Evolutionary conservation across 1,140 invertebrate species (phyloP).

Genomic region (Cephus cinctus): DNA sequence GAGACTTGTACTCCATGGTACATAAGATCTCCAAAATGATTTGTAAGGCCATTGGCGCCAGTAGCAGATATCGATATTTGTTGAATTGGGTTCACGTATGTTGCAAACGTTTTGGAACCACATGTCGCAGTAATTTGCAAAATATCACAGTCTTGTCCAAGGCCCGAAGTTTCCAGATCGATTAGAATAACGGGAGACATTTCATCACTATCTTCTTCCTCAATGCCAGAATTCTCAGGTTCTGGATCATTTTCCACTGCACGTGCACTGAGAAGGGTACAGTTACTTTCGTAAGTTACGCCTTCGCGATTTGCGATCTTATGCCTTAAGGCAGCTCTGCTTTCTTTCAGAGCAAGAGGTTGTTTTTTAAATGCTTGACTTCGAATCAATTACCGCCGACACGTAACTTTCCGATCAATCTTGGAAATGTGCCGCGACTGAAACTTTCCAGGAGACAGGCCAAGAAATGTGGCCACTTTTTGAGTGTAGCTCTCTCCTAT

Average conservation of each 20-base stretch:
- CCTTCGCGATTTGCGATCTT: constrained; percentile 9
- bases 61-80: constrained; percentile 10
- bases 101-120: constrained; percentile 8
- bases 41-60: constrained; percentile 11
- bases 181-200: constrained; percentile 13
- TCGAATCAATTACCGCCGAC: background rate
- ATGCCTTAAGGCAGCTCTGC: background rate
- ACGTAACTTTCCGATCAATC: background rate
- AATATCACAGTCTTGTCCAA: constrained; percentile 13
- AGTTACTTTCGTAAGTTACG: constrained; percentile 9
- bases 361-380: background rate
- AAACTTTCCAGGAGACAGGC: constrained; percentile 7
- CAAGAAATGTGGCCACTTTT: constrained; percentile 5
- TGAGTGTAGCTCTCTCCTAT: constrained; percentile 5
- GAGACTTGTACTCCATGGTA: constrained; percentile 5
- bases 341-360: background rate
- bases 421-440: background rate
- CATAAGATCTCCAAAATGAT: constrained; percentile 13
- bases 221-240: background rate
- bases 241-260: too few relatives aligned
- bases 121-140: constrained; percentile 21
- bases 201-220: background rate
- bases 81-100: constrained; percentile 17
- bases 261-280: background rate
- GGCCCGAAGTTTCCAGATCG: constrained; percentile 22